phyloP scores from a whole-genome alignment of 2,113 vertebrate genomes.

The Myocastor coypus region DNA sequence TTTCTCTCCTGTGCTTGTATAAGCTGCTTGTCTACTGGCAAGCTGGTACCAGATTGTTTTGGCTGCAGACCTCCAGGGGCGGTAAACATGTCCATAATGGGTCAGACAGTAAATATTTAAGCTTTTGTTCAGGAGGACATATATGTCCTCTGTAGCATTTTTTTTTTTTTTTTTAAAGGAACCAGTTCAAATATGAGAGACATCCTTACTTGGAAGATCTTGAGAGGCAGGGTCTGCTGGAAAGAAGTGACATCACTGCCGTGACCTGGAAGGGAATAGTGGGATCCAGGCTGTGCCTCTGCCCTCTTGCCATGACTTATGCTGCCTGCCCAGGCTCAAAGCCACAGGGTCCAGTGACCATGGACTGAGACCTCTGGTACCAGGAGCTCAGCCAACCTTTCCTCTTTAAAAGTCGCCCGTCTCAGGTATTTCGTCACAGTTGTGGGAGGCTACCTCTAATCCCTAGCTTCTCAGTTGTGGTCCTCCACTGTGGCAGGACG shows the following conservation, averaged over 20 bases:
- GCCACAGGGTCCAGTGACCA: not conserved
- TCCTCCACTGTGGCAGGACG: not conserved
- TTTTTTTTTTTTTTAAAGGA: not conserved
- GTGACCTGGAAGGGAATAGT: not conserved
- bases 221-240: not conserved
- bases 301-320: no score
- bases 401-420: not conserved
- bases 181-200: not conserved
- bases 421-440: not conserved
- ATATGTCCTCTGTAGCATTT: not conserved
- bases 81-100: not conserved
- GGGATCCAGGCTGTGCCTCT: not conserved
- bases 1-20: not conserved
- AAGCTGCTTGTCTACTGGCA: not conserved
- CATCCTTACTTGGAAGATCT: not conserved
- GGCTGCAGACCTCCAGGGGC: not conserved
- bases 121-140: not conserved
- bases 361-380: not conserved
- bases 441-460: not conserved
- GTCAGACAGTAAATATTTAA: not conserved
- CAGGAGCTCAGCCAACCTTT: not conserved
- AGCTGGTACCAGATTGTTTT: not conserved
- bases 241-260: not conserved
- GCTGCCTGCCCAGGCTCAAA: not conserved
- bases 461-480: not conserved